A percentile compares a stretch with the other conserved stretches of the same genome.
Conservation (phyloP, 2,113 vertebrate genomes). For the Nicator chloris region DNA sequence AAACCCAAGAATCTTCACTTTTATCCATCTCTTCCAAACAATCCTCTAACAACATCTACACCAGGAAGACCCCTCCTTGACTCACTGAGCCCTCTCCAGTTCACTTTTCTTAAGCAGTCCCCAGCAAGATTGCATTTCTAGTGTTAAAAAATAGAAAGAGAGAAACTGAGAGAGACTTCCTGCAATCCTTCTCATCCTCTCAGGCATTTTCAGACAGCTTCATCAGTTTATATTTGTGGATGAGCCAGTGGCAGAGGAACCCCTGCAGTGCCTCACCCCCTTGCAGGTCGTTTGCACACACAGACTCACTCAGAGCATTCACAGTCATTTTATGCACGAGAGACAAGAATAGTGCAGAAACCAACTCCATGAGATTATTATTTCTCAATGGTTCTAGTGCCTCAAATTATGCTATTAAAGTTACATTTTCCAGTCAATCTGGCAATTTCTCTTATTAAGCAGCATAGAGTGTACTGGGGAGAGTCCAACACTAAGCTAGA, state of each 20-base stretch:
- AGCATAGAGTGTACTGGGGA: not conserved
- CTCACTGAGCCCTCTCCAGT: not conserved
- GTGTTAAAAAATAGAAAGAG: not conserved
- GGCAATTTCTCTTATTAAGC: constrained; percentile 25
- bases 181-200: not conserved
- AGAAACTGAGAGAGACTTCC: not conserved
- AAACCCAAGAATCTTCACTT: not conserved
- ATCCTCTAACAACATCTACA: not conserved
- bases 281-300: not conserved
- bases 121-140: not conserved
- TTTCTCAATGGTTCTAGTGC: not conserved
- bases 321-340: not conserved
- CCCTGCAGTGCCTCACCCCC: not conserved
- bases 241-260: not conserved
- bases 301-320: not conserved
- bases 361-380: not conserved
- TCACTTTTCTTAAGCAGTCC: not conserved
- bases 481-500: not conserved
- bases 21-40: not conserved
- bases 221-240: not conserved
- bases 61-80: not conserved
- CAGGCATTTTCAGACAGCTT: not conserved
- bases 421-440: constrained; percentile 54
- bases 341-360: not conserved
- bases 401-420: constrained; percentile 38